phyloP scores from a whole-genome alignment of 2,888 invertebrate genomes.

The Glyphotaelius pellucidus region DNA sequence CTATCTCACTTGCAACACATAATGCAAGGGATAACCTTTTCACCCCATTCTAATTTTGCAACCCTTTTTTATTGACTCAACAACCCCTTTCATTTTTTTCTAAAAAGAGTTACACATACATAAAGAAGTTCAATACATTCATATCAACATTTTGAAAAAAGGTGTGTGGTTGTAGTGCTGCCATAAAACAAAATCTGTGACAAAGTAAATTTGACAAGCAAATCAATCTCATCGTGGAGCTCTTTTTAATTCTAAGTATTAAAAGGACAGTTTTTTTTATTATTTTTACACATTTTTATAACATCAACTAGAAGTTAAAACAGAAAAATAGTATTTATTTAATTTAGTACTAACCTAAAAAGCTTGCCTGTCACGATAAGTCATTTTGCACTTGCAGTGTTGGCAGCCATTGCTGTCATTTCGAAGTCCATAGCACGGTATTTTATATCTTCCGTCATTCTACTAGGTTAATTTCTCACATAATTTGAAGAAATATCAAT shows the following conservation, averaged over 20 bases:
- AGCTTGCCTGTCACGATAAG: neutral
- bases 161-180: neutral
- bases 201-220: neutral
- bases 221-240: neutral
- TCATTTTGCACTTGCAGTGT: constrained; percentile 19
- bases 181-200: constrained; percentile 10
- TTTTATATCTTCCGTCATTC: neutral
- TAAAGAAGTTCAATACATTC: constrained; percentile 4
- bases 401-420: constrained; percentile 54
- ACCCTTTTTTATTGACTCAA: constrained; percentile 59
- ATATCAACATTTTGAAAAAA: constrained; percentile 18
- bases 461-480: neutral
- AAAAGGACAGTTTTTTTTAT: neutral
- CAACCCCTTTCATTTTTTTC: constrained; percentile 52
- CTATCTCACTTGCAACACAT: neutral
- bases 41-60: constrained; percentile 56
- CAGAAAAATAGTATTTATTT: neutral
- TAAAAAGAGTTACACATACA: constrained; percentile 16
- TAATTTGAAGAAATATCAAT: constrained; percentile 10
- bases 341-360: neutral
- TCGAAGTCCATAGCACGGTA: constrained; percentile 4
- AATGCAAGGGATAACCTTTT: constrained; percentile 75
- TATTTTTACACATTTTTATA: neutral
- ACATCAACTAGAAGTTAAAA: neutral
- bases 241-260: neutral